These are phyloP conservation scores for Sebastes iracundus DNA, from an alignment of 2,797 vertebrate genomes.

Conservation along the genomic window DNA sequence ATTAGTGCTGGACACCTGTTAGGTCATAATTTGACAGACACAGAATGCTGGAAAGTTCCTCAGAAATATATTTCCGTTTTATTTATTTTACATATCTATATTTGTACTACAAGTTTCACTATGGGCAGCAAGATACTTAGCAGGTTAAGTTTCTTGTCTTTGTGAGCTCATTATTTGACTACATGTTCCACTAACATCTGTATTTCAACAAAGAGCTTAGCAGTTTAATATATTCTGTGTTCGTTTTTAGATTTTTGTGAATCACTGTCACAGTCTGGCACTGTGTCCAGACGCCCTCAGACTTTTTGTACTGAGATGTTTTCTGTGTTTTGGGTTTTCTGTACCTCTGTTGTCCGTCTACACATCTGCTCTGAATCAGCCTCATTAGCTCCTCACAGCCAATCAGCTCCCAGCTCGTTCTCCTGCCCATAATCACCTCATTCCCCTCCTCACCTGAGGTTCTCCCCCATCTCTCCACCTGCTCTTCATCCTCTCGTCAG, in stretches of 20 bases:
- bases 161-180: not conserved
- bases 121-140: not conserved
- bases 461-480: too few relatives aligned
- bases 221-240: not conserved
- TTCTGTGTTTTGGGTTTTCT: too few relatives aligned
- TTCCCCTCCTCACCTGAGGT: too few relatives aligned
- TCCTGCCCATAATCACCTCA: too few relatives aligned
- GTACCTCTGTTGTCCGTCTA: too few relatives aligned
- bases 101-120: conserved; percentile 12
- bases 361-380: too few relatives aligned
- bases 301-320: not conserved
- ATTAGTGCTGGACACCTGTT: conserved; percentile 59
- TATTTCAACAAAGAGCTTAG: not conserved
- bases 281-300: not conserved
- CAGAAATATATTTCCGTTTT: conserved; percentile 14
- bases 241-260: not conserved
- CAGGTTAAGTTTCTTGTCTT: conserved; percentile 12
- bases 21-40: conserved; percentile 18
- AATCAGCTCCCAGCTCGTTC: too few relatives aligned
- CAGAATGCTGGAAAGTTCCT: conserved; percentile 48
- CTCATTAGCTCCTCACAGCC: too few relatives aligned
- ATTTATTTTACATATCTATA: conserved; percentile 61
- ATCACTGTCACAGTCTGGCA: not conserved
- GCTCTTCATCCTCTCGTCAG: too few relatives aligned
- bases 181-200: not conserved